Evolutionary conservation across 2,888 invertebrate genomes (phyloP), one percentile per base, ranked within the genome.

Genomic region (Elegia similella): DNA sequence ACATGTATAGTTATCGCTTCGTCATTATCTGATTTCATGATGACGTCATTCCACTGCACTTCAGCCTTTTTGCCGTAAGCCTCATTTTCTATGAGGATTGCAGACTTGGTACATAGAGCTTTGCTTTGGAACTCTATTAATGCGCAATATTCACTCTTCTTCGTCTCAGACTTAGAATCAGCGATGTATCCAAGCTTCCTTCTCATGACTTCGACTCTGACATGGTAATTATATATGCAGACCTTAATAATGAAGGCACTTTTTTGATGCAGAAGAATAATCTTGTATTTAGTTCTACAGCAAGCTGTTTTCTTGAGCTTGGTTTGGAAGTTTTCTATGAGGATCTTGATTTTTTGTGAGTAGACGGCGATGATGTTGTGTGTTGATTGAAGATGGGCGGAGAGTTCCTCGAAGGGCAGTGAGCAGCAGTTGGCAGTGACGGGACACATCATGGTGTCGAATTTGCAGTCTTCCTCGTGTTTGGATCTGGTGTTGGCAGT

Each of bases 191-290:
- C 90, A 0, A 92, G 76, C 58, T 87, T 88, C n/a, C 86, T 68
- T 54, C 89, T 80, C 88, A 89, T 90, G 0, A 91, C 86, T 70
- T 91, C 90, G 0, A 91, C 90, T 70, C 80, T 79, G 0, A 92
- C 89, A 61, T 89, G 88, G 61, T 91, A 92, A 61, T 92, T 91
- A 72, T 89, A 90, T 55, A 91, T 88, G 70, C 88, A 90, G 0
- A 92, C 88, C 81, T 92, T 90, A 69, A 92, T 88, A 42, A 91
- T 84, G 62, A 92, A 92, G 12, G 90, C 91, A 68, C 89, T 88
- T 70, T 90, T 90, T 61, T 90, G 85, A 59, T 89, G 82, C 0
- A 92, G 76, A 2, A 92, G 64, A 7, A 90, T 78, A 29, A 92
- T 89, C 68, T 91, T 91, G 74, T 92, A 92, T 63, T 92, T 92